Conservation (phyloP, 2,113 vertebrate genomes). For the Engraulis encrasicolus region DNA sequence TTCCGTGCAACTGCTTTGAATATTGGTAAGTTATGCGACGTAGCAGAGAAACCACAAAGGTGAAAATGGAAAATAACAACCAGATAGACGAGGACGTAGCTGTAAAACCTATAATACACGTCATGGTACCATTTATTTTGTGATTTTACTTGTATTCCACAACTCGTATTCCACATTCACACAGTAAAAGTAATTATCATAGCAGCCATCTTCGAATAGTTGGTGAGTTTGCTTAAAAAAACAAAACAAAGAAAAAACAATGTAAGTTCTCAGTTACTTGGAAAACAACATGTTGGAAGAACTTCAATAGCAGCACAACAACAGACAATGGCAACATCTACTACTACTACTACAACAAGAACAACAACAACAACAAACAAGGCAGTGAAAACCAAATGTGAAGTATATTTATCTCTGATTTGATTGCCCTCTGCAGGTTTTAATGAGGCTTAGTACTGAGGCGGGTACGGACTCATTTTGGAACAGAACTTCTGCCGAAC, state of each 20-base stretch:
- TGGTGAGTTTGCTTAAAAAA: not conserved
- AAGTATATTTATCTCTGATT: not conserved
- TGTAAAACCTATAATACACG: not conserved
- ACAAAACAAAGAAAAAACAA: too few relatives aligned
- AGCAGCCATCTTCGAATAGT: not conserved
- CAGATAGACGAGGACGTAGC: not conserved
- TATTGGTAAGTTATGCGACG: too few relatives aligned
- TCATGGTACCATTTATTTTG: not conserved
- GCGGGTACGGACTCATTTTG: not conserved
- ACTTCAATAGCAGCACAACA: not conserved
- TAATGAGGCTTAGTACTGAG: not conserved
- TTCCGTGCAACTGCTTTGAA: too few relatives aligned
- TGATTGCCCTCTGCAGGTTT: constrained; percentile 3
- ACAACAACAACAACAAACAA: not conserved
- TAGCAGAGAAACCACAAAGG: too few relatives aligned
- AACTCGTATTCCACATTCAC: not conserved
- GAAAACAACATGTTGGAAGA: not conserved
- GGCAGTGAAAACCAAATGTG: not conserved
- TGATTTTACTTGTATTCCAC: not conserved
- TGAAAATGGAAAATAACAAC: not conserved
- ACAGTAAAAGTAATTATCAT: not conserved
- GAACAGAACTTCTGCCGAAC: constrained; percentile 64
- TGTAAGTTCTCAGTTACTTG: not conserved
- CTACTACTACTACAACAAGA: not conserved
- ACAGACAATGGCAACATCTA: not conserved